phyloP scores from a whole-genome alignment of 2,888 invertebrate species.

The Dioctria linearis region DNA sequence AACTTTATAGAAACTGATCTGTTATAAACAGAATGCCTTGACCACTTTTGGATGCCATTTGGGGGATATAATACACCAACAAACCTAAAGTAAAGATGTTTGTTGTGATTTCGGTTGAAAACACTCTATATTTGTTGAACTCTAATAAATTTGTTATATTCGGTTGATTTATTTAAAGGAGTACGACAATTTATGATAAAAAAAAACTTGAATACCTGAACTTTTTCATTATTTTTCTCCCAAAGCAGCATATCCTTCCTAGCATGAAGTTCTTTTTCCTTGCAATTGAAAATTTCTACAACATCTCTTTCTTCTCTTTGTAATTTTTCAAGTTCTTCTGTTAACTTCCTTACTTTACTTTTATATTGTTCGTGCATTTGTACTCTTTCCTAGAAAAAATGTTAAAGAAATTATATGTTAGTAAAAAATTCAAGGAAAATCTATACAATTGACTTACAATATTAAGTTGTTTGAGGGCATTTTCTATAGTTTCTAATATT shows the following conservation, averaged over 20 bases:
- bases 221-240: conserved; percentile 71
- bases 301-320: conserved; percentile 73
- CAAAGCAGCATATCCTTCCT: conserved; percentile 70
- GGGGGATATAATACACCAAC: too few species aligned
- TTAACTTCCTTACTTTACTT: conserved; percentile 68
- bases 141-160: too few species aligned
- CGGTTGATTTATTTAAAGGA: too few species aligned
- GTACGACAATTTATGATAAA: too few species aligned
- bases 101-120: too few species aligned
- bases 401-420: conserved; percentile 59
- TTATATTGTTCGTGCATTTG: conserved; percentile 71
- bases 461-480: conserved; percentile 77
- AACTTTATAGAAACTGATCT: too few species aligned
- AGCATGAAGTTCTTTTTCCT: conserved; percentile 72
- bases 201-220: conserved; percentile 65
- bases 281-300: conserved; percentile 74
- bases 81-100: too few species aligned
- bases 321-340: conserved; percentile 72
- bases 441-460: conserved; percentile 62
- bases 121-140: too few species aligned
- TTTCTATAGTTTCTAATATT: conserved; percentile 79
- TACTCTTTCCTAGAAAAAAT: conserved; percentile 70
- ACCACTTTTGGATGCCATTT: too few species aligned
- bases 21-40: too few species aligned
- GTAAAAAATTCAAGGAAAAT: not conserved